phyloP scores from a whole-genome alignment of 2,888 invertebrate genomes.

The Perizoma affinitatum region DNA sequence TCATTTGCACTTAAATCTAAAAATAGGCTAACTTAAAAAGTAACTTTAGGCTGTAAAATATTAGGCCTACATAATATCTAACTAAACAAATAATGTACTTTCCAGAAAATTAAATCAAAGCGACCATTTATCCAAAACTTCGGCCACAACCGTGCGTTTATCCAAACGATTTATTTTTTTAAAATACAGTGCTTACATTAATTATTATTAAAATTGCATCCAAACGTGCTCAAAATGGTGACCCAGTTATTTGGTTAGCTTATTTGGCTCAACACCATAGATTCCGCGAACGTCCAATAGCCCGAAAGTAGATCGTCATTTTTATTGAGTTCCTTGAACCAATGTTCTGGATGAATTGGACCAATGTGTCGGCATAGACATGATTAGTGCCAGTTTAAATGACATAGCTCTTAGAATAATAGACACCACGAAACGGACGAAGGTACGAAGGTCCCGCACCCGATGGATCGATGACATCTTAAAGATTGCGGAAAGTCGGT shows the following conservation, averaged over 20 bases:
- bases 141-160: slow-evolving; percentile 53
- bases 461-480: too few relatives aligned
- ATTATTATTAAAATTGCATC: slow-evolving; percentile 6
- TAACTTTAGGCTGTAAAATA: slow-evolving; percentile 1
- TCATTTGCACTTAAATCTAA: slow-evolving; percentile 14
- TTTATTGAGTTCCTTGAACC: too few relatives aligned
- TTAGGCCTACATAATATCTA: slow-evolving; percentile 21
- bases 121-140: slow-evolving; percentile 35
- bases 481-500: too few relatives aligned
- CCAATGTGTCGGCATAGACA: too few relatives aligned
- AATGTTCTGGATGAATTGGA: too few relatives aligned
- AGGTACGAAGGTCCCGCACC: too few relatives aligned
- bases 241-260: not conserved
- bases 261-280: too few relatives aligned
- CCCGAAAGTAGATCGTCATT: too few relatives aligned
- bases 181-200: slow-evolving; percentile 23
- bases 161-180: slow-evolving; percentile 27
- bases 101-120: slow-evolving; percentile 3
- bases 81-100: slow-evolving; percentile 19
- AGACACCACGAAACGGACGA: too few relatives aligned
- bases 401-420: too few relatives aligned
- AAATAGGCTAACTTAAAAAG: slow-evolving; percentile 16
- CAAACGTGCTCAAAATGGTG: slow-evolving; percentile 1
- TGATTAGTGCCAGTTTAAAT: too few relatives aligned
- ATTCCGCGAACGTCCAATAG: too few relatives aligned